Conservation (phyloP, 2,888 invertebrate species). For the Hypsopygia costalis region DNA sequence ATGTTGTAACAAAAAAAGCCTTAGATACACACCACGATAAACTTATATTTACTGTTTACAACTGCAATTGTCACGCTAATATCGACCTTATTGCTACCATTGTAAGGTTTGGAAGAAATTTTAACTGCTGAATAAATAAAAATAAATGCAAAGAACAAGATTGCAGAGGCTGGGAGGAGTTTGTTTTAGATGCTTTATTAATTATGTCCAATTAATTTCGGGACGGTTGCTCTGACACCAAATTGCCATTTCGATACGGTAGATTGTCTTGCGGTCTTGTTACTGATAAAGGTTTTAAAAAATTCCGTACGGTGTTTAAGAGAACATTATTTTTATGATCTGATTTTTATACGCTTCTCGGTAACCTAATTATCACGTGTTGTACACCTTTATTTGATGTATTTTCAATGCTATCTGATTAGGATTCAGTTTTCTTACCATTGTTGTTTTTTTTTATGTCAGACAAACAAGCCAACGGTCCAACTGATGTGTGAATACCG, state of each 20-base stretch:
- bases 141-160: slow-evolving; percentile 50
- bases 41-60: slow-evolving; percentile 36
- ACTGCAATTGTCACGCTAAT: slow-evolving; percentile 16
- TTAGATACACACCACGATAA: slow-evolving; percentile 72
- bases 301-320: background rate
- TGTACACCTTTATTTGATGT: too few species aligned
- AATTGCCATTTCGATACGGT: slow-evolving; percentile 54
- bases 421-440: too few species aligned
- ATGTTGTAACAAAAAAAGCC: slow-evolving; percentile 77
- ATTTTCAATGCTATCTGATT: too few species aligned
- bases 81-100: slow-evolving; percentile 23
- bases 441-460: too few species aligned
- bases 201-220: slow-evolving; percentile 77
- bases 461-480: too few species aligned
- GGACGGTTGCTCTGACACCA: slow-evolving; percentile 55
- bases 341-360: too few species aligned
- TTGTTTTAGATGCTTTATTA: slow-evolving; percentile 75
- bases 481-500: too few species aligned
- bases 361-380: too few species aligned
- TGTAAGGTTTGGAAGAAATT: slow-evolving; percentile 15
- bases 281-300: slow-evolving; percentile 18
- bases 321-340: too few species aligned
- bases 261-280: slow-evolving; percentile 34
- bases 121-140: slow-evolving; percentile 45
- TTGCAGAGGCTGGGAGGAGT: slow-evolving; percentile 67